phyloP scores from a whole-genome alignment of 2,888 invertebrate genomes.

The Philereme transversata region DNA sequence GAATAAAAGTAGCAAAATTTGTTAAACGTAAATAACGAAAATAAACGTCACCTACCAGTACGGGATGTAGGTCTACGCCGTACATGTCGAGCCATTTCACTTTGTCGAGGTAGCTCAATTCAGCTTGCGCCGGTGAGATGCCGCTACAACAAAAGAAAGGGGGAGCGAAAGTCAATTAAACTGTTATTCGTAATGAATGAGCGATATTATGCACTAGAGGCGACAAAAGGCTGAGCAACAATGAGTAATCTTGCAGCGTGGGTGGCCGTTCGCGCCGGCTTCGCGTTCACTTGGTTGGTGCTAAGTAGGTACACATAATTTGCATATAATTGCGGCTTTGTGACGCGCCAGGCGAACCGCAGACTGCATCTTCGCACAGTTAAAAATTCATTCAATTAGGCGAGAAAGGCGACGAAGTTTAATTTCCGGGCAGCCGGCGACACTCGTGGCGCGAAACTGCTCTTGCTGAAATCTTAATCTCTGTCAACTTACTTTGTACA shows the following conservation, averaged over 20 bases:
- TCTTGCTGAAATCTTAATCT: constrained; percentile 68
- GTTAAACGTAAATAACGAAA: not conserved
- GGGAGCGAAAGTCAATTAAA: constrained; percentile 54
- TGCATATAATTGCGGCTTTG: constrained; percentile 80
- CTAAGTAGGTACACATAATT: constrained; percentile 78
- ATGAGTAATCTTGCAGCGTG: constrained; percentile 58
- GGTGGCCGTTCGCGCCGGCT: constrained; percentile 42
- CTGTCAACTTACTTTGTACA: constrained; percentile 55
- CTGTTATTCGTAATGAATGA: constrained; percentile 63
- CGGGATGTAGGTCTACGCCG: constrained; percentile 98
- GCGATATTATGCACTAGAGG: constrained; percentile 51
- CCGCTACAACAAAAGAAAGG: constrained; percentile 84
- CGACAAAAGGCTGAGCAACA: constrained; percentile 62
- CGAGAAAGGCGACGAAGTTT: constrained; percentile 71
- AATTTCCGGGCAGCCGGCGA: constrained; percentile 68
- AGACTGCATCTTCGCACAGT: constrained; percentile 77
- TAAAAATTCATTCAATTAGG: constrained; percentile 81
- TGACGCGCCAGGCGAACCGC: constrained; percentile 57
- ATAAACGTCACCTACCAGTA: constrained; percentile 87
- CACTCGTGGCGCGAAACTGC: constrained; percentile 64
- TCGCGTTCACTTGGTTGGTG: constrained; percentile 52
- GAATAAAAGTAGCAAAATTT: constrained; percentile 10
- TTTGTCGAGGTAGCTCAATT: constrained; percentile 97
- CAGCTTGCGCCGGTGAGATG: constrained; percentile 95
- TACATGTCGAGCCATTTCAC: constrained; percentile 99